Conservation (phyloP, 2,888 invertebrate species). For the Dynastes hyllus region DNA sequence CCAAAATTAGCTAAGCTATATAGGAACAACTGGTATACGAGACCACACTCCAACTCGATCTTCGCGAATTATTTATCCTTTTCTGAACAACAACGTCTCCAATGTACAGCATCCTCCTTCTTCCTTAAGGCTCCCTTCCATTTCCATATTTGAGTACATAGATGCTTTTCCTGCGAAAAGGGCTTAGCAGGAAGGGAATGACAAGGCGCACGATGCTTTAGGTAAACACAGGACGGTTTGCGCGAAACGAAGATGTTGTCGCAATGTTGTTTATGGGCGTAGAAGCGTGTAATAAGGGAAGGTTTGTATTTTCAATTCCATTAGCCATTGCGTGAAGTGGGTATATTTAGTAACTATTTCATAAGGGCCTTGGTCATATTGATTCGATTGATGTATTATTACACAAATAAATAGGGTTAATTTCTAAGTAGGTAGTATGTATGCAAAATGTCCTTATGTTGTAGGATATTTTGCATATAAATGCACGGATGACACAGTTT, state of each 20-base stretch:
- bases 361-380: too few relatives aligned
- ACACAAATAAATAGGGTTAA: too few relatives aligned
- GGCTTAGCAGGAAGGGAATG: background rate
- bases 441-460: too few relatives aligned
- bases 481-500: too few relatives aligned
- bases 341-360: too few relatives aligned
- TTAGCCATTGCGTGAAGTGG: slow-evolving; percentile 55
- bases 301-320: slow-evolving; percentile 64
- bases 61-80: slow-evolving; percentile 26
- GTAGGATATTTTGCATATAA: too few relatives aligned
- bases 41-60: too few relatives aligned
- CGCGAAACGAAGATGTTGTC: background rate
- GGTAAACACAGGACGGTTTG: background rate
- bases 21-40: background rate
- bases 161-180: background rate
- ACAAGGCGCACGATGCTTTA: background rate
- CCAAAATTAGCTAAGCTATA: too few relatives aligned
- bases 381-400: too few relatives aligned
- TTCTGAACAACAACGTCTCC: background rate
- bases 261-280: slow-evolving; percentile 60
- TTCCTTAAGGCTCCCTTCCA: background rate
- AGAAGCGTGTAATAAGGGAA: slow-evolving; percentile 48
- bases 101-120: background rate
- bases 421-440: too few relatives aligned
- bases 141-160: slow-evolving; percentile 8